Evolutionary conservation across 1,140 invertebrate species (phyloP), one percentile per base, ranked within the genome.

Genomic region (Lordiphosa clarofinis): DNA sequence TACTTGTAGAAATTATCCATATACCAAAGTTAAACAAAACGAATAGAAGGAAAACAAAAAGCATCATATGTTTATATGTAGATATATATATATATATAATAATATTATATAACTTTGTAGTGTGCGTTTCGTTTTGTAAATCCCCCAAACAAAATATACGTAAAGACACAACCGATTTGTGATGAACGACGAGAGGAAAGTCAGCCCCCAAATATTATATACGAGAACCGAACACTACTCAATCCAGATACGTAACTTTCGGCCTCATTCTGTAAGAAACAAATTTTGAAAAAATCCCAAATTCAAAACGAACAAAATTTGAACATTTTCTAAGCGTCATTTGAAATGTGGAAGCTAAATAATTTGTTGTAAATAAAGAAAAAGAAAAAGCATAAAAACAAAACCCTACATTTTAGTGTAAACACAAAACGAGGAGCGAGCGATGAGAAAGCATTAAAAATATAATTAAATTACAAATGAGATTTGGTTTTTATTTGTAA

Each of bases 401-500:
- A 31, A 44, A 46, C 12, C 19, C 24, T 31, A 46, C n/a, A 74
- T 70, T 76, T 74, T 86, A 87, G 73, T 78, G 73, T 86, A 81
- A 87, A 87, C 65, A 71, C 44, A 59, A 40, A 54, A 19, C 4
- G 21, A 24, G 21, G 54, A 39, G 13, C 50, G 38, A 19, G 67
- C 61, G 44, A 63, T 67, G 58, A 57, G 62, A 76, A 70, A 52
- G 65, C 65, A 44, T 21, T 33, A 81, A 75, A 69, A 81, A 62
- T 82, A 82, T 73, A 71, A 76, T 74, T 69, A 79, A 87, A 87
- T 78, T 87, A 87, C 84, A 87, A 87, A 78, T 78, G 82, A 87
- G 76, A 87, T 87, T 87, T 87, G 87, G 84, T 87, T 87, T 87
- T 79, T 87, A 84, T 87, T 87, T 87, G 78, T 87, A 87, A 87